A percentile compares a stretch with the other conserved stretches of the same genome.
phyloP scores from a whole-genome alignment of 1,140 invertebrate species.

The Anoplophora glabripennis region DNA sequence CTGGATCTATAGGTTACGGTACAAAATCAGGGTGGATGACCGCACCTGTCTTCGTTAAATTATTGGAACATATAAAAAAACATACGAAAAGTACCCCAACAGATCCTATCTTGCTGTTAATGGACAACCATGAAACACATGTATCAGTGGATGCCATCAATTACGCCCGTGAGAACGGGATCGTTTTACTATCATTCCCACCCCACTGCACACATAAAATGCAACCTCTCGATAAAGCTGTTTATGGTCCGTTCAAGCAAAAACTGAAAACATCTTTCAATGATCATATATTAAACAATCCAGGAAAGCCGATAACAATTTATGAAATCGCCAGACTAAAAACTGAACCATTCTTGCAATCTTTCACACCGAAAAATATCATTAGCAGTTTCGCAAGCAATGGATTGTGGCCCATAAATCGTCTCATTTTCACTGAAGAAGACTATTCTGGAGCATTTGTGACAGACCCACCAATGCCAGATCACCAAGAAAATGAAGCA shows the following conservation, averaged over 20 bases:
- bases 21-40: conserved; percentile 23
- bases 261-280: conserved; percentile 48
- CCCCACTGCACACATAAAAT: conserved; percentile 47
- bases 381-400: conserved; percentile 21
- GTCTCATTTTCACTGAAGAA: conserved; percentile 14
- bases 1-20: conserved; percentile 26
- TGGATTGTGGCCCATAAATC: conserved; percentile 27
- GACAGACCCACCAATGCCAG: conserved; percentile 5
- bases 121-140: conserved; percentile 26
- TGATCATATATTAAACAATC: conserved; percentile 36
- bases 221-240: conserved; percentile 46
- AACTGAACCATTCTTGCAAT: conserved; percentile 21
- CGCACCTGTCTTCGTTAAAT: conserved; percentile 14
- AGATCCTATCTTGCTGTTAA: conserved; percentile 16
- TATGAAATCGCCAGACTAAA: conserved; percentile 39
- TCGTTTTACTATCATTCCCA: conserved; percentile 41
- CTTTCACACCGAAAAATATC: conserved; percentile 32
- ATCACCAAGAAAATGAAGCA: too few species aligned
- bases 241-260: conserved; percentile 43
- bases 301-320: conserved; percentile 41
- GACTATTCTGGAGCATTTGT: conserved; percentile 7
- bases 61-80: conserved; percentile 23
- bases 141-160: conserved; percentile 32
- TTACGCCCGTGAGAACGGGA: conserved; percentile 35
- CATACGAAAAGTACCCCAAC: conserved; percentile 8